Conservation (phyloP, 2,113 vertebrate genomes). For the Chionis minor region DNA sequence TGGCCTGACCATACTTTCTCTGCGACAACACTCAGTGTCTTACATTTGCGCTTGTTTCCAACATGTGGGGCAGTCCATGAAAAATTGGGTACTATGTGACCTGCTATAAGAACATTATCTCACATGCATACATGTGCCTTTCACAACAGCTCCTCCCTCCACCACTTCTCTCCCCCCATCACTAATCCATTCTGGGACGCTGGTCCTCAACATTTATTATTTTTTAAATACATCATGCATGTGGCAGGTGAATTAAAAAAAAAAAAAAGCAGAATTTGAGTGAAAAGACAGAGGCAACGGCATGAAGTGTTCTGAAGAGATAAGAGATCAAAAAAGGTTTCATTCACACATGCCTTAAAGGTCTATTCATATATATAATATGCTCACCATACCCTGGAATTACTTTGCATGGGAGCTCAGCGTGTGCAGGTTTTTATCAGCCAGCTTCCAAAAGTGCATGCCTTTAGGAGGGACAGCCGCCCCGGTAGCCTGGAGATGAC, state of each 20-base stretch:
- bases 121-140: accelerated
- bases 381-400: slow-evolving; percentile 3
- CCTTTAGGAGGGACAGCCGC: neutral
- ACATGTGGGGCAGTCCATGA: neutral
- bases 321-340: slow-evolving; percentile 45
- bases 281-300: neutral
- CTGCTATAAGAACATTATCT: neutral
- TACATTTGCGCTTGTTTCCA: neutral
- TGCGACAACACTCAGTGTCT: neutral
- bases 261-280: neutral
- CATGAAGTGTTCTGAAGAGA: slow-evolving; percentile 28
- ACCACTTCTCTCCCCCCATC: neutral
- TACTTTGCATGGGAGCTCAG: neutral
- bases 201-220: neutral
- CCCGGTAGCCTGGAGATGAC: accelerated
- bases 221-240: neutral
- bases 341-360: neutral
- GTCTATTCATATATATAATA: slow-evolving; percentile 13
- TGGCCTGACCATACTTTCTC: neutral
- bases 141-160: neutral
- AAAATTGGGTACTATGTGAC: neutral
- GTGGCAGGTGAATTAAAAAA: neutral
- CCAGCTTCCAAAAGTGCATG: neutral
- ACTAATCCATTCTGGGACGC: neutral
- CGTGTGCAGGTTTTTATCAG: neutral